phyloP scores from a whole-genome alignment of 2,797 vertebrate genomes.

The Macropus fuliginosus region DNA sequence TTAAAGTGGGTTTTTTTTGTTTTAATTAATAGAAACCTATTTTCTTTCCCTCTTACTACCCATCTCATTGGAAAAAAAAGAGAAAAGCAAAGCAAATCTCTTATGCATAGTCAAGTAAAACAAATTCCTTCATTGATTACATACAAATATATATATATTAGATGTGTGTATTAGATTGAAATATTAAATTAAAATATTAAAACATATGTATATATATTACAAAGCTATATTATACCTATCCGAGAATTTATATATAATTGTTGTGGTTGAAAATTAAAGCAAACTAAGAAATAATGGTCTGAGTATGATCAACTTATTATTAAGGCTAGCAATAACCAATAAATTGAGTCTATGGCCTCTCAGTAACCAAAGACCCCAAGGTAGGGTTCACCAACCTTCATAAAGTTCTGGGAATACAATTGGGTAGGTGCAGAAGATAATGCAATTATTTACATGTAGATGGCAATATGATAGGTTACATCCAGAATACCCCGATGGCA shows the following conservation, averaged over 20 bases:
- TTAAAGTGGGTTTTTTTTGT: not conserved
- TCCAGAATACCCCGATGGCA: not conserved
- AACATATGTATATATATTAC: not conserved
- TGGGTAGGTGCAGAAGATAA: not conserved
- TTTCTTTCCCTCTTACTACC: not conserved
- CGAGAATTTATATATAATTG: not conserved
- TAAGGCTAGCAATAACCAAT: not conserved
- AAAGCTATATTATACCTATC: not conserved
- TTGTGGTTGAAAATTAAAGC: not conserved
- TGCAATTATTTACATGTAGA: not conserved
- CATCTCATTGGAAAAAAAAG: not conserved
- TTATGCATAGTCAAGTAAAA: not conserved
- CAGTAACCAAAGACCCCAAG: not conserved
- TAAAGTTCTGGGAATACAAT: not conserved
- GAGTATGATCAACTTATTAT: not conserved
- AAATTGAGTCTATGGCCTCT: not conserved
- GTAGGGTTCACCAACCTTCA: not conserved
- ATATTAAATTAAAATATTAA: too few species aligned
- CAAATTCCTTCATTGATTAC: not conserved
- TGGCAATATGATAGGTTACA: not conserved
- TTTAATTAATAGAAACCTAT: not conserved
- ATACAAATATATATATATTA: not conserved
- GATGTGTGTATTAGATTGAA: too few species aligned
- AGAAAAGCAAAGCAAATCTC: not conserved
- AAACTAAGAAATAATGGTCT: not conserved